Conservation (phyloP, 2,113 vertebrate species). For the Malaclemys terrapin region DNA sequence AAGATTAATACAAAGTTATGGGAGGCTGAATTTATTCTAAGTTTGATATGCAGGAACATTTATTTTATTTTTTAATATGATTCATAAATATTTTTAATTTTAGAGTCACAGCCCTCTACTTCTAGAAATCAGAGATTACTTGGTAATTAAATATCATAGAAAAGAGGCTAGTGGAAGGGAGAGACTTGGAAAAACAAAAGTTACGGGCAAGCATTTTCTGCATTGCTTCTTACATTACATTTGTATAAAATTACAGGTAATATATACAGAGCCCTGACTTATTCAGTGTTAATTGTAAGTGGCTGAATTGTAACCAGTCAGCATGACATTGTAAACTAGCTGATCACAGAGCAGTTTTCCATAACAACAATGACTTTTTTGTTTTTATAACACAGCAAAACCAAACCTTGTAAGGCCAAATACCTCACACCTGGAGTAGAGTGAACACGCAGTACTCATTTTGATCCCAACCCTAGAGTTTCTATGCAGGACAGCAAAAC, state of each 20-base stretch:
- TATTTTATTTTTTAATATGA: not conserved
- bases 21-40: not conserved
- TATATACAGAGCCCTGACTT: not conserved
- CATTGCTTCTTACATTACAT: not conserved
- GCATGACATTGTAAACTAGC: not conserved
- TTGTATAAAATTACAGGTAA: not conserved
- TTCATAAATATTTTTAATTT: not conserved
- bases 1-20: not conserved
- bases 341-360: not conserved
- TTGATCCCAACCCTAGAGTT: constrained; percentile 30
- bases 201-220: not conserved
- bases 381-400: not conserved
- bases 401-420: not conserved
- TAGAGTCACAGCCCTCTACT: not conserved
- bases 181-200: not conserved
- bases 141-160: not conserved
- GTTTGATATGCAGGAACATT: not conserved
- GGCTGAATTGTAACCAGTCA: not conserved
- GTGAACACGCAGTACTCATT: not conserved
- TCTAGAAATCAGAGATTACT: not conserved
- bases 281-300: not conserved
- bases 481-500: constrained; percentile 35
- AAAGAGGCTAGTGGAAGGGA: not conserved
- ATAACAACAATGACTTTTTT: not conserved
- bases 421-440: not conserved